phyloP scores from a whole-genome alignment of 53 echinoderm and acorn worm species.

The Paelopatides confundens region DNA sequence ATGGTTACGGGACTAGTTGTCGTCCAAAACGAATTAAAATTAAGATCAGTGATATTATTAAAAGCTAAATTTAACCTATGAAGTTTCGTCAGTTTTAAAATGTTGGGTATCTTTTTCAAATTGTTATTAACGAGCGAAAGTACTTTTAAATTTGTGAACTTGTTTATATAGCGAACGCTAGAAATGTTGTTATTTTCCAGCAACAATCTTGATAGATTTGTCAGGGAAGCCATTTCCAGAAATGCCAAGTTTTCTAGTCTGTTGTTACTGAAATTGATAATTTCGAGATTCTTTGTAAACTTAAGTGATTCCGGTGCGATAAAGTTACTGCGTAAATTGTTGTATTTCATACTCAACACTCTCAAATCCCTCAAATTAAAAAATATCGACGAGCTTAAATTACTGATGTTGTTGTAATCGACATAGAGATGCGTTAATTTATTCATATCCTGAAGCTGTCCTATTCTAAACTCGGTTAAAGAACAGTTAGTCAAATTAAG shows the following conservation, averaged over 20 bases:
- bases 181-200: neutral
- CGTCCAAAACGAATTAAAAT: neutral
- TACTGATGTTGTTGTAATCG: conserved; percentile 17
- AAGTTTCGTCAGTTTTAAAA: neutral
- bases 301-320: neutral
- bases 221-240: neutral
- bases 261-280: conserved; percentile 30
- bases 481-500: conserved; percentile 42
- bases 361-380: neutral
- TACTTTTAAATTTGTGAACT: neutral
- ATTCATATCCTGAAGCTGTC: conserved; percentile 27
- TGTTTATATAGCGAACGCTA: neutral
- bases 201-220: neutral
- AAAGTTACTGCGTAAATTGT: neutral
- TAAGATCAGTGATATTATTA: conserved; percentile 18
- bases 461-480: conserved; percentile 1
- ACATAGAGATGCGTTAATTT: conserved; percentile 9
- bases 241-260: neutral
- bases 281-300: neutral
- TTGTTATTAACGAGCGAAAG: conserved; percentile 11
- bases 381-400: neutral
- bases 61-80: neutral
- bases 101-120: conserved; percentile 4
- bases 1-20: conserved; percentile 9
- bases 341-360: neutral